Evolutionary conservation across 2,797 vertebrate genomes (phyloP), one percentile per base, ranked within the genome.

Genomic region (Lithobates pipiens): DNA sequence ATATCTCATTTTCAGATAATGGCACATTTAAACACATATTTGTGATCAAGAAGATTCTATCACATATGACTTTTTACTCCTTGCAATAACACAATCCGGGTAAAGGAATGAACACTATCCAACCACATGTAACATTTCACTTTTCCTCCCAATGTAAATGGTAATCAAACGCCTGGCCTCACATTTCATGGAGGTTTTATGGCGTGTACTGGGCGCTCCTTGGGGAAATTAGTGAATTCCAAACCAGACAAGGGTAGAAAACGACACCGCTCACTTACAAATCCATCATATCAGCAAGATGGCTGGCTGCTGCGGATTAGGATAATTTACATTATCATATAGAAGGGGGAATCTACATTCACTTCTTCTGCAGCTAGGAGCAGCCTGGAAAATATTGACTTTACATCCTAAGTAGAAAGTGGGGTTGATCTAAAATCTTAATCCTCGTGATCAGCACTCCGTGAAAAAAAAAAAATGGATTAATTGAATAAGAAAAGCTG

Each of bases 221-320:
- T 42, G 29, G 84, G 84, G 84, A 80, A 85, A 80, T 85, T 80
- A 85, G 70, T 68, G 67, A 32, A 80, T 70, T 85, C 61, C 77
- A 57, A n/a, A 29, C 34, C 63, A 39, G 72, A 54, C 61, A 10
- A 42, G 77, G 46, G 32, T 42, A 42, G 71, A 75, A 79, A 68
- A 50, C 42, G 36, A 57, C 46, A 65, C 68, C 50, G 57, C 65
- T 32, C 54, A 61, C 39, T 73, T 79, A 85, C 76, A 73, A 85
- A 78, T 85, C 69, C 61, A 32, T 83, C 61, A 54, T 25, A 78
- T 84, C 77, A 36, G 69, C 57, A 68, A 80, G 42, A 67, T 85
- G 77, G 84, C 50, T 34, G 70, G 77, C 36, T 67, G 77, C 36
- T 67, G 4, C 1, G 70, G 42, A 80, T 85, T 80, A 85, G 39